Conservation (phyloP, 2,797 vertebrate genomes). For the Rousettus madagascariensis region DNA sequence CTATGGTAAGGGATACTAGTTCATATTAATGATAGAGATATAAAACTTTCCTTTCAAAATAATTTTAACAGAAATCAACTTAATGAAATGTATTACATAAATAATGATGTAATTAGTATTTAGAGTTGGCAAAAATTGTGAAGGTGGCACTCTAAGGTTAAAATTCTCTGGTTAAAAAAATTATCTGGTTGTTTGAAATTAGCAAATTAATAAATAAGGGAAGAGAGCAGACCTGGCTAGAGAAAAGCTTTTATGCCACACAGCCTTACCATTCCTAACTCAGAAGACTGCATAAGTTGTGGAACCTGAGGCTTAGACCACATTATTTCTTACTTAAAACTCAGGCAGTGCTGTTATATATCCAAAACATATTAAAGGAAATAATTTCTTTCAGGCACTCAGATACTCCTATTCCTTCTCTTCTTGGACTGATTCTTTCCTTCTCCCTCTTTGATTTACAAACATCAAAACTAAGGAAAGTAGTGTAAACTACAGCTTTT, state of each 20-base stretch:
- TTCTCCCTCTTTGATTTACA: neutral
- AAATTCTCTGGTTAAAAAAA: neutral
- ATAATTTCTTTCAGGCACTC: neutral
- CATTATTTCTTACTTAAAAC: neutral
- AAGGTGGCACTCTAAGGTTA: neutral
- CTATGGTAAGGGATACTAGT: neutral
- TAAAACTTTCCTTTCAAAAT: neutral
- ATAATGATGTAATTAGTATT: neutral
- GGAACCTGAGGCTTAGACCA: neutral
- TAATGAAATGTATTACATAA: neutral
- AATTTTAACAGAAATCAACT: neutral
- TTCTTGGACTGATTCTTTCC: neutral
- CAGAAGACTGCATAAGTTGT: neutral
- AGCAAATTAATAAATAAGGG: neutral
- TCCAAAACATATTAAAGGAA: neutral
- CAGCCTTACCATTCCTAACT: neutral
- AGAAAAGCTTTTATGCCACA: neutral
- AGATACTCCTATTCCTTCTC: neutral
- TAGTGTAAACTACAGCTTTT: neutral
- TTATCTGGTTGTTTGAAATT: neutral
- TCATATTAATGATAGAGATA: neutral
- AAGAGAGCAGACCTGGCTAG: neutral
- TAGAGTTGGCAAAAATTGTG: neutral
- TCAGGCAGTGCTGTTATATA: neutral
- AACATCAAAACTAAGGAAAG: constrained; percentile 7